A percentile compares a stretch with the other conserved stretches of the same genome.
Evolutionary conservation across 2,888 invertebrate species (phyloP).

Genomic region (Ptycholaimellus sp.): DNA sequence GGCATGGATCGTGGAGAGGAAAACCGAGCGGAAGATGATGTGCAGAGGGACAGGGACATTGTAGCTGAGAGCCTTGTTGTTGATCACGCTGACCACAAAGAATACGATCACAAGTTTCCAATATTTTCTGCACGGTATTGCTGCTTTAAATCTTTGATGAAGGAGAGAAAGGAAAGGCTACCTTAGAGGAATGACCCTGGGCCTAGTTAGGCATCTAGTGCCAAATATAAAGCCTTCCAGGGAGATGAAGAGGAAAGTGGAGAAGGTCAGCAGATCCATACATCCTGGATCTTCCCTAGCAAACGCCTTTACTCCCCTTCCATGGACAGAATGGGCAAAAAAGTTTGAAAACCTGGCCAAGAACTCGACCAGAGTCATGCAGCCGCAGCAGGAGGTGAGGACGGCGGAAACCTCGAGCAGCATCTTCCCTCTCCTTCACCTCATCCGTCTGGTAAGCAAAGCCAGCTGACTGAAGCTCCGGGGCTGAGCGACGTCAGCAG

Average conservation of each 20-base stretch:
- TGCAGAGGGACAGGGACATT: constrained; percentile 92
- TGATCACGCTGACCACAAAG: constrained; percentile 61
- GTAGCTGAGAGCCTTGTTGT: constrained; percentile 77
- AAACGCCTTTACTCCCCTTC: constrained; percentile 9
- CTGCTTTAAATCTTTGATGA: neutral
- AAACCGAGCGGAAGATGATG: constrained; percentile 90
- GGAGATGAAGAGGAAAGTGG: constrained; percentile 73
- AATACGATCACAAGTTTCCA: constrained; percentile 58
- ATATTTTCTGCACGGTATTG: constrained; percentile 41
- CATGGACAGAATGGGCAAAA: neutral
- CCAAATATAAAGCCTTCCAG: constrained; percentile 58
- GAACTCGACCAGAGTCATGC: constrained; percentile 23
- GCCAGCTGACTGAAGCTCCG: too few species aligned
- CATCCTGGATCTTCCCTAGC: constrained; percentile 61
- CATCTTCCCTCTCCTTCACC: too few species aligned
- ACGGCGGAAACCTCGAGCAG: constrained; percentile 8
- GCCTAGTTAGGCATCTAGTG: constrained; percentile 51
- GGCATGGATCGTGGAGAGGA: too few species aligned
- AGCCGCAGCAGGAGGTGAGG: constrained; percentile 21
- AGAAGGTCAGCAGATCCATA: constrained; percentile 81
- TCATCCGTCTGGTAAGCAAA: too few species aligned
- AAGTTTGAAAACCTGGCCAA: constrained; percentile 18
- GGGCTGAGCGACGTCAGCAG: too few species aligned
- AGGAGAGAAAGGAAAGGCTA: constrained; percentile 18
- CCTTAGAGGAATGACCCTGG: constrained; percentile 41